Evolutionary conservation across 1,140 invertebrate genomes (phyloP), one percentile per base, ranked within the genome.

Genomic region (Pissodes strobi): DNA sequence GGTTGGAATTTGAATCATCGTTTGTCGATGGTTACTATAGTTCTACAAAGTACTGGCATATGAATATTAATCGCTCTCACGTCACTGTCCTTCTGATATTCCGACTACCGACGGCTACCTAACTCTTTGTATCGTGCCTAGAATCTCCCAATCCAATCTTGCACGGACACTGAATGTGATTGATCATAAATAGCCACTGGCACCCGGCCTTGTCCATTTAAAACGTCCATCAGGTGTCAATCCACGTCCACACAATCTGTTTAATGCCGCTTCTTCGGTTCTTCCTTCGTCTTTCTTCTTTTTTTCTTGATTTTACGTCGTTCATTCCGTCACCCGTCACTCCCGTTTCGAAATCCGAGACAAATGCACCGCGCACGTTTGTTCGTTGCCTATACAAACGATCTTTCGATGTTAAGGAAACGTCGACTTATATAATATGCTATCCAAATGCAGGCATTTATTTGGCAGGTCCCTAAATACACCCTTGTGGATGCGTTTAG

Each of bases 151-250:
- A 37, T 37, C 51, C 51, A 53, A 53, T 37, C 27, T 37, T 21
- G 27, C 51, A 53, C 27, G 15, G 51, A 30, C 5, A 22, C 8
- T 19, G 18, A 58, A 25, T 27, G 56, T 56, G 25, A 56, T 64
- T 64, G 61, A 48, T 64, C 59, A 62, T 62, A 56, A 64, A 64
- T 38, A 52, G 51, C 52, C 61, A 43, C 39, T 21, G 52, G 52
- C 51, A 56, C 51, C 51, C 18, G 53, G n/a, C 25, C 41, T 48
- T 6, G 27, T 46, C 41, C 61, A 56, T 64, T 64, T 64, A 64
- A 64, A 56, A 53, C 61, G 61, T 64, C 61, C 51, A 64, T 64
- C 61, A 64, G 61, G 61, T 64, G 61, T 64, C 61, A 64, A 64
- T 55, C 41, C 51, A 39, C 61, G 51, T 64, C 51, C 51, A 39